Base-by-base conservation (phyloP, 1,140 invertebrate species). In the Polypedilum vanderplanki region DNA sequence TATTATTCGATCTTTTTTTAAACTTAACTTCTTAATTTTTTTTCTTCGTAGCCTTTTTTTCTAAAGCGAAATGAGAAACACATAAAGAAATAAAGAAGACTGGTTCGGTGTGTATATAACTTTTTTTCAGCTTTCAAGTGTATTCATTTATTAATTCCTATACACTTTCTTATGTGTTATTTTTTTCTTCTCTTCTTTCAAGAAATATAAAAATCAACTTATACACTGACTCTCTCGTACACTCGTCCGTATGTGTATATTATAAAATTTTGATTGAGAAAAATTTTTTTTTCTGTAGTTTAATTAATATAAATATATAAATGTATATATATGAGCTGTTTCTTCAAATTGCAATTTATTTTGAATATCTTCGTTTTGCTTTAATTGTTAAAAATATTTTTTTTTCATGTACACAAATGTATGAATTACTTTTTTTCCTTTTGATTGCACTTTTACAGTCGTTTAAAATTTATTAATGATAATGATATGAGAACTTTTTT, bases 131-230 rank as follows among this genome's bases (percentile, higher is more conserved):
- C 17, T 70, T 70, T 70, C 65, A 70, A 70, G 65, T 70, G 65
- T 70, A 70, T 70, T 20, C 12, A 75, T 76, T 78, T 22, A 70
- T 57, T 57, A 57, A 57, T 57, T 57, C 46, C 46, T 57, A 70
- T 70, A 70, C 65, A 70, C 65, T 70, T 70, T 70, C 65, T 70
- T 70, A 70, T 70, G 65, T 70, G 65, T 70, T 70, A 70, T 70
- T 70, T 70, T 20, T 70, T 70, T 70, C 7, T 5, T 70, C 24
- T 70, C 20, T 70, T 70, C 18, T 33, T 70, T 70, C 9, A 70
- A 70, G 65, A 70, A 70, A 70, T 20, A 22, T 70, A 57, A n/a
- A 57, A n/a, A 57, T 12, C 12, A 57, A 57, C n/a, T 57, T 57
- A 57, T 57, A n/a, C n/a, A 57, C 65, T 67, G n/a, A n/a, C n/a